Base-by-base conservation (phyloP, 2,113 vertebrate species). In the Isurus oxyrinchus region DNA sequence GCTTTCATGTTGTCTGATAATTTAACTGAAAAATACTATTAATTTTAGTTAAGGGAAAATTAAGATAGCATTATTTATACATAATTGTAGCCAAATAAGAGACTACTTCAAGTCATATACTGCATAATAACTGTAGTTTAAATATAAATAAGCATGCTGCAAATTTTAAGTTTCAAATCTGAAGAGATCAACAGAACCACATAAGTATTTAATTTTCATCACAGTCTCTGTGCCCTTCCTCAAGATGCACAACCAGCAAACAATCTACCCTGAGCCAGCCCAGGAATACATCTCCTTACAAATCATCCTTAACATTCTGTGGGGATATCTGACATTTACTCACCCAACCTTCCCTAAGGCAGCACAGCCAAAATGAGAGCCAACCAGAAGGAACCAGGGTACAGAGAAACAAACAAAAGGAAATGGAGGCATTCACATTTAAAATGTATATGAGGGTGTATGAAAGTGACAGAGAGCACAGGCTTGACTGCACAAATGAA, bases 1-100 rank as follows among this genome's bases (percentile, higher is more conserved):
- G 99, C 99, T 97, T 98, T 99, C 99, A 99, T 99, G 96, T 99
- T 99, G 66, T 99, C 99, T 49, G 99, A 99, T 6, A 99, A 97
- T 96, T 99, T 99, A 76, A 99, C 99, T 97, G 99, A 99, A 98
- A 99, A 99, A 97, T 99, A 99, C 99, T 99, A 55, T 16, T 97
- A 96, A 49, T 13, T 13, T 95, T 49, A 14, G 96, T 99, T 98
- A 99, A 99, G 98, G 98, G 98, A 96, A 27, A 93, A 67, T 44
- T 69, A 96, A 49, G 63, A 11, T 40, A 59, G 44, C 69, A 76
- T 31, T 61, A 44, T 57, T 53, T 21, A 35, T 53, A 49, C 14
- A 19, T 14, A 69, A 79, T 79, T 81, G 53, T 59, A 44, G 27
- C 14, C 63, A 63, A 93, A 55, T 27, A 35, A 13, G 10, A 57